Evolutionary conservation across 2,113 vertebrate species (phyloP).

Genomic region (Sialia sialis): DNA sequence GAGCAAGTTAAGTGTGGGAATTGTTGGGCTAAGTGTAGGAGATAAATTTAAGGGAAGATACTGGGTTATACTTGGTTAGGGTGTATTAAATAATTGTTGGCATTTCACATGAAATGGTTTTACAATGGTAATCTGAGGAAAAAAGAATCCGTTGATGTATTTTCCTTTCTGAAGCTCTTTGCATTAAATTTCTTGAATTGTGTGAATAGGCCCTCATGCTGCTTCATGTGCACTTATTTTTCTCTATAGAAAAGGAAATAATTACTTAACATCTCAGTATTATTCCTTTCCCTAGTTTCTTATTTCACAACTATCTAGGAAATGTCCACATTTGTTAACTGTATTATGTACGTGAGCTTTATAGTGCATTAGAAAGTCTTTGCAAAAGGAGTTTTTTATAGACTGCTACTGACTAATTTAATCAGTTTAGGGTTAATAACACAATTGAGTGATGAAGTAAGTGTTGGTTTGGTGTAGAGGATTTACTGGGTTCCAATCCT

Average conservation of each 20-base stretch:
- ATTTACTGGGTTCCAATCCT: neutral
- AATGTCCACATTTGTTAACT: neutral
- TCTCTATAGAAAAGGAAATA: neutral
- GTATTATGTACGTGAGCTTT: neutral
- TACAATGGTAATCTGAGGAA: neutral
- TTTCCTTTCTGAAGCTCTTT: neutral
- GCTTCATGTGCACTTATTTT: neutral
- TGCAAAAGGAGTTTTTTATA: neutral
- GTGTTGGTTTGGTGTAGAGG: neutral
- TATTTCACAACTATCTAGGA: neutral
- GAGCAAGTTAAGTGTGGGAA: neutral
- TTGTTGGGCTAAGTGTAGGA: neutral
- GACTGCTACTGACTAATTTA: neutral
- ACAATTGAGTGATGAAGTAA: neutral
- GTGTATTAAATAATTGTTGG: neutral
- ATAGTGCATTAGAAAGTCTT: neutral
- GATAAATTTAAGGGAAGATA: neutral
- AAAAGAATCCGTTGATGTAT: neutral
- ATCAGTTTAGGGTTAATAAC: neutral
- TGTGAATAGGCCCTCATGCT: neutral
- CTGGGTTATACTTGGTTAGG: neutral
- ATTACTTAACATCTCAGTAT: neutral
- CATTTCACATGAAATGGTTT: neutral
- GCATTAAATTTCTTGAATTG: neutral
- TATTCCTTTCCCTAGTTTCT: slow-evolving; percentile 8